Percentiles rank a stretch among this genome's conserved stretches.
These are phyloP conservation scores for Zaprionus taronus DNA, from an alignment of 1,140 invertebrate species.

Conservation along the genomic window DNA sequence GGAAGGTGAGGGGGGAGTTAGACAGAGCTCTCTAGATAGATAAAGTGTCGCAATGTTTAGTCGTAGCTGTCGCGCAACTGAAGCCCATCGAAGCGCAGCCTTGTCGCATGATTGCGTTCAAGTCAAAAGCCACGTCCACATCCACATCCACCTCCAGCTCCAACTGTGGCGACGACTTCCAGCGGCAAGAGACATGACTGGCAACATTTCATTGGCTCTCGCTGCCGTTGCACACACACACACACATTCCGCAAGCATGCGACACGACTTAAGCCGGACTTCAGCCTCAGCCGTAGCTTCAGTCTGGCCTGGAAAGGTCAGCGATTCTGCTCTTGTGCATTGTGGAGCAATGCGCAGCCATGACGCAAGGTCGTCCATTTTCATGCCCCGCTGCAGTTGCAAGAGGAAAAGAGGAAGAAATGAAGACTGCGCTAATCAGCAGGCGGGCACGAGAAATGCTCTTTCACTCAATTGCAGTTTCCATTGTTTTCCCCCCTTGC, in stretches of 20 bases:
- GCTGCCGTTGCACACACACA: conserved; percentile 1
- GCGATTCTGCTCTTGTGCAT: conserved; percentile 46
- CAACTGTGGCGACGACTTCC: neutral
- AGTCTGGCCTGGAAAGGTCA: conserved; percentile 60
- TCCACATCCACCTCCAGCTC: conserved; percentile 30
- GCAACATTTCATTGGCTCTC: conserved; percentile 24
- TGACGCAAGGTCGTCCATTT: conserved; percentile 56
- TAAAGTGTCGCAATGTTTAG: conserved; percentile 69
- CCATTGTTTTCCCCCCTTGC: conserved; percentile 34
- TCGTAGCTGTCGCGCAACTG: conserved; percentile 42
- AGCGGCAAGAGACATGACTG: conserved; percentile 38
- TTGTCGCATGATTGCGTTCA: conserved; percentile 64
- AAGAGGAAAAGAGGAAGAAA: neutral
- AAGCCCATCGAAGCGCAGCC: conserved; percentile 65
- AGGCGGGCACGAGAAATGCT: conserved; percentile 40
- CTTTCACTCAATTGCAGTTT: conserved; percentile 50
- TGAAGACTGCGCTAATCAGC: conserved; percentile 8
- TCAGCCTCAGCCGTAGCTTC: conserved; percentile 31
- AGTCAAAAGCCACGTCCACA: conserved; percentile 26
- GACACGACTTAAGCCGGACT: conserved; percentile 42
- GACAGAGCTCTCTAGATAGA: conserved; percentile 39
- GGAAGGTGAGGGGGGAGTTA: neutral
- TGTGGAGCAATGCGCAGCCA: conserved; percentile 52
- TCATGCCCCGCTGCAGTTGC: conserved; percentile 25
- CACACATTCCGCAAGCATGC: conserved; percentile 8